phyloP scores from a whole-genome alignment of 2,113 vertebrate species.

The Electrona antarctica region DNA sequence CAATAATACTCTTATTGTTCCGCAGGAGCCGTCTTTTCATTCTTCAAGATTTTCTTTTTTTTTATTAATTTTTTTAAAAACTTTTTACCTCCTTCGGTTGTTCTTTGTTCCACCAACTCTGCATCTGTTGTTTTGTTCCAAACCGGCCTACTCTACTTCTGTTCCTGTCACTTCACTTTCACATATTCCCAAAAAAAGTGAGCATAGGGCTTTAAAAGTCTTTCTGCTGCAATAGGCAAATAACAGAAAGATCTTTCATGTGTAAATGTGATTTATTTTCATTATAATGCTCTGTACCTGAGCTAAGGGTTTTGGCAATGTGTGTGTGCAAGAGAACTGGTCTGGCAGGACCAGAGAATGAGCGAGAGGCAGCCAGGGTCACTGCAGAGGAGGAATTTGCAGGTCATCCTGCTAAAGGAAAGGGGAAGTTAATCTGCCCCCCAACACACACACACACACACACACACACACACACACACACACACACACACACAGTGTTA shows the following conservation, averaged over 20 bases:
- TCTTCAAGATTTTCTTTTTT: too few relatives aligned
- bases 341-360: slow-evolving; percentile 21
- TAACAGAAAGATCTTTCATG: neutral
- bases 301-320: neutral
- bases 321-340: slow-evolving; percentile 19
- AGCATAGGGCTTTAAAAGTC: neutral
- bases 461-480: too few relatives aligned
- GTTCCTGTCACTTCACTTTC: neutral
- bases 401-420: slow-evolving; percentile 42
- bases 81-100: neutral
- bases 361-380: slow-evolving; percentile 20
- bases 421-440: slow-evolving; percentile 26
- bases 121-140: neutral
- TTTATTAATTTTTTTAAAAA: too few relatives aligned
- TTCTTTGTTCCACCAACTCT: neutral
- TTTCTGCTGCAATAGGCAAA: neutral
- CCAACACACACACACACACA: too few relatives aligned
- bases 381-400: slow-evolving; percentile 27
- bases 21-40: neutral
- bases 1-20: neutral
- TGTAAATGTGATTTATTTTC: slow-evolving; percentile 21
- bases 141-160: neutral
- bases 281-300: slow-evolving; percentile 12
- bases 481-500: too few relatives aligned
- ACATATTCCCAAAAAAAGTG: neutral